These are phyloP conservation scores for Darevskia mixta DNA, from an alignment of 2,797 vertebrate genomes.

Conservation along the genomic window DNA sequence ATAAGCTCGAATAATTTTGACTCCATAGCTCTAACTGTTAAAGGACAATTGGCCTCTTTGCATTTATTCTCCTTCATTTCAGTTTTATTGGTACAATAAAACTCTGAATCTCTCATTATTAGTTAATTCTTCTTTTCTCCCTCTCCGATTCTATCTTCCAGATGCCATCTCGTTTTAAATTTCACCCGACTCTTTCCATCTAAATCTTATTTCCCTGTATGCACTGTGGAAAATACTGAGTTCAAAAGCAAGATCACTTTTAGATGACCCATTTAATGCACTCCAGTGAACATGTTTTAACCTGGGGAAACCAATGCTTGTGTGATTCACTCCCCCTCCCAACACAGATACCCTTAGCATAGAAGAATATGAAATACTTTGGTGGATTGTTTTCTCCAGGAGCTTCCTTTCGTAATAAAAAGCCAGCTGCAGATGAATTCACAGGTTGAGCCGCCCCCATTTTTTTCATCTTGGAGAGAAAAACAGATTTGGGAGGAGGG, in stretches of 20 bases:
- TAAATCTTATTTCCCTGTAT: slow-evolving; percentile 25
- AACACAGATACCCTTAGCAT: not conserved
- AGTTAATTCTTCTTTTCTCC: slow-evolving; percentile 33
- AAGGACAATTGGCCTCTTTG: slow-evolving; percentile 14
- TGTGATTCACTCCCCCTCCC: not conserved
- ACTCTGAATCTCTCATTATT: slow-evolving; percentile 20
- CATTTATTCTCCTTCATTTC: slow-evolving; percentile 22
- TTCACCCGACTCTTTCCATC: slow-evolving; percentile 19
- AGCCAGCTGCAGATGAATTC: no score
- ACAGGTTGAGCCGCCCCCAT: no score
- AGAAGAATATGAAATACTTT: no score
- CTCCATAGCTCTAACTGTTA: slow-evolving; percentile 1
- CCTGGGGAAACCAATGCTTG: not conserved
- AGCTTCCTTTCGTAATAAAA: no score
- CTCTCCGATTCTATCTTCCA: slow-evolving; percentile 35
- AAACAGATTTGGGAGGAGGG: no score
- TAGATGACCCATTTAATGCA: not conserved
- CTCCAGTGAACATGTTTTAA: not conserved
- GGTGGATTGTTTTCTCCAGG: no score
- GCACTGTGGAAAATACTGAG: fast-evolving
- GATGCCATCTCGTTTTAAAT: slow-evolving; percentile 52
- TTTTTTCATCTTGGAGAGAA: no score
- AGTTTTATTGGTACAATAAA: slow-evolving; percentile 24
- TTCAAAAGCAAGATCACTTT: not conserved
- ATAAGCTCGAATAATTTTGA: not conserved